These are phyloP conservation scores for Meiosimyza decipiens DNA, from an alignment of 2,888 invertebrate genomes.

Conservation along the genomic window DNA sequence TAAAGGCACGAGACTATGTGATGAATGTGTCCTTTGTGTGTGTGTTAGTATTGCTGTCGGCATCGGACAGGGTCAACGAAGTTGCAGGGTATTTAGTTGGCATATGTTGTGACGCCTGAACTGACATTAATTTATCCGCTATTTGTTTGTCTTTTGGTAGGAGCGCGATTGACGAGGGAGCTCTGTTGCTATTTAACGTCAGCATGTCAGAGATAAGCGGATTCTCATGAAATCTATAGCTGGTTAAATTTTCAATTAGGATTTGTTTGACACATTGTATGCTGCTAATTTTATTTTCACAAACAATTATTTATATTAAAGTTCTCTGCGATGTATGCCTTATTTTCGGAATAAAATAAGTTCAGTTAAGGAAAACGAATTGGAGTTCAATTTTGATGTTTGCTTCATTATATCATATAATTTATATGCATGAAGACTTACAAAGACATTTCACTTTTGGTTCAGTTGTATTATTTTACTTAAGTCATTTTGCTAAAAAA, in stretches of 20 bases:
- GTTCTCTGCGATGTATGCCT: too few relatives aligned
- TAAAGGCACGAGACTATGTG: constrained; percentile 22
- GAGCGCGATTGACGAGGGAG: constrained; percentile 3
- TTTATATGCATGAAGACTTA: too few relatives aligned
- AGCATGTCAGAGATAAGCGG: constrained; percentile 32
- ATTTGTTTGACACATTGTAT: constrained; percentile 7
- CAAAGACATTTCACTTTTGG: too few relatives aligned
- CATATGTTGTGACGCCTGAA: constrained; percentile 29
- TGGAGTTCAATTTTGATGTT: too few relatives aligned
- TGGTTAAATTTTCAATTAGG: constrained; percentile 30
- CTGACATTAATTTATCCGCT: too few relatives aligned
- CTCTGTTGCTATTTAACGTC: constrained; percentile 27
- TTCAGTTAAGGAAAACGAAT: too few relatives aligned
- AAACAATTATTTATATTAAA: too few relatives aligned
- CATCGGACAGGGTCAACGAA: constrained; percentile 6
- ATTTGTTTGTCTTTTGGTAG: not conserved
- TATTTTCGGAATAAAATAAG: too few relatives aligned
- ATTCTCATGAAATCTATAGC: constrained; percentile 27
- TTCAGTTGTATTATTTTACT: too few relatives aligned
- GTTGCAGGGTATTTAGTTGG: constrained; percentile 1
- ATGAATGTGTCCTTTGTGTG: not conserved
- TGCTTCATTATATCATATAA: too few relatives aligned
- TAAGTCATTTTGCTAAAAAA: too few relatives aligned
- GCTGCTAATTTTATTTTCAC: too few relatives aligned
- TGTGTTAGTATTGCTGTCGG: not conserved